phyloP scores from a whole-genome alignment of 2,888 invertebrate species.

The Herminia tarsipennalis region DNA sequence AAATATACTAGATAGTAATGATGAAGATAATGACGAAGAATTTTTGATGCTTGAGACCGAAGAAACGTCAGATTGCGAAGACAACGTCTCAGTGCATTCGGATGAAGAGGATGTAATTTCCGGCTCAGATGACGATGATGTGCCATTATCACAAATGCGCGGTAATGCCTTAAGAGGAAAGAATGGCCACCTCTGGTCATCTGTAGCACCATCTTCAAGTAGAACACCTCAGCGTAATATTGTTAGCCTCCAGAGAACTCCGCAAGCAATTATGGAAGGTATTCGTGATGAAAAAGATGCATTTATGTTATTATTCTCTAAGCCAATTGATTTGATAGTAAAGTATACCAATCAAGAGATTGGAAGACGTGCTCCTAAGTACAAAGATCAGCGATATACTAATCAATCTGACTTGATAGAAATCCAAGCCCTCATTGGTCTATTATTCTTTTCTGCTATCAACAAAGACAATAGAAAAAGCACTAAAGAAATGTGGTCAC shows the following conservation, averaged over 20 bases:
- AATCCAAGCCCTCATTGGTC: neutral
- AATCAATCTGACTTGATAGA: neutral
- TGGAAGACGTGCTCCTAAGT: neutral
- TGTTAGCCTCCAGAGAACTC: neutral
- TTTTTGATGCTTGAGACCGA: no score
- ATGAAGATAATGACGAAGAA: no score
- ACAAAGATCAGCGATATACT: neutral
- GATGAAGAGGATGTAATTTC: neutral
- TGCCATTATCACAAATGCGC: neutral
- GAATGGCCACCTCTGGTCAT: neutral
- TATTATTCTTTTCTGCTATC: neutral
- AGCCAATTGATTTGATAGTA: neutral
- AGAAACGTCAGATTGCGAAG: neutral
- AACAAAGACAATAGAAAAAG: neutral
- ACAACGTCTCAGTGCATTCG: neutral
- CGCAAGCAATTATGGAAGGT: neutral
- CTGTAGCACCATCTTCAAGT: neutral
- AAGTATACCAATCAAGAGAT: neutral
- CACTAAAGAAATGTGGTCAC: neutral
- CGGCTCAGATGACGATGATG: neutral
- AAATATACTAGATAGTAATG: no score
- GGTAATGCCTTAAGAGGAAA: neutral
- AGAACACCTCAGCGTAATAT: neutral
- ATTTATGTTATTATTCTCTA: neutral
- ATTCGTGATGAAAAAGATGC: neutral